phyloP scores from a whole-genome alignment of 2,888 invertebrate genomes.

The Stomorhina lunata region DNA sequence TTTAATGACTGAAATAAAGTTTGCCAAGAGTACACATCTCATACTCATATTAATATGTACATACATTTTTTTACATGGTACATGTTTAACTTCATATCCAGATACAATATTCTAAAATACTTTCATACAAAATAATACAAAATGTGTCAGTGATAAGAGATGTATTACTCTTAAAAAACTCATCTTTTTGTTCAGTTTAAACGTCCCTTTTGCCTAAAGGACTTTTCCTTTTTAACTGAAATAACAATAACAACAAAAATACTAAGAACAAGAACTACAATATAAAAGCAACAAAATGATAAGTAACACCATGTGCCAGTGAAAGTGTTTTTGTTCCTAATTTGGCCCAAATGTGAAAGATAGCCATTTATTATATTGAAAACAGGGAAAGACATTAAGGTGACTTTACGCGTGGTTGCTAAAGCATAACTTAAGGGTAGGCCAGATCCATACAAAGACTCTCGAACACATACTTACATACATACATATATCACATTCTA shows the following conservation, averaged over 20 bases:
- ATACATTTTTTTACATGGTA: too few relatives aligned
- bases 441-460: background rate
- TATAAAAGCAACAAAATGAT: constrained; percentile 29
- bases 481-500: constrained; percentile 50
- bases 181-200: constrained; percentile 13
- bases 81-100: too few relatives aligned
- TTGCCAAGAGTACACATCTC: too few relatives aligned
- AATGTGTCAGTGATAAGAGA: constrained; percentile 67
- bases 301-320: constrained; percentile 66
- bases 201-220: constrained; percentile 60
- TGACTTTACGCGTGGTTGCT: constrained; percentile 64
- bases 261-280: background rate
- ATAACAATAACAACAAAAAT: constrained; percentile 9
- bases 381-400: constrained; percentile 61
- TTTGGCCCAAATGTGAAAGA: constrained; percentile 70
- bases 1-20: too few relatives aligned
- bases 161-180: constrained; percentile 43
- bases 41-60: background rate
- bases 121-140: constrained; percentile 68
- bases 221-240: constrained; percentile 56
- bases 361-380: constrained; percentile 55
- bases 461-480: constrained; percentile 37
- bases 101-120: background rate
- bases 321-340: constrained; percentile 72
- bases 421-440: constrained; percentile 40